Evolutionary conservation across 2,113 vertebrate species (phyloP).

Genomic region (Cariama cristata): DNA sequence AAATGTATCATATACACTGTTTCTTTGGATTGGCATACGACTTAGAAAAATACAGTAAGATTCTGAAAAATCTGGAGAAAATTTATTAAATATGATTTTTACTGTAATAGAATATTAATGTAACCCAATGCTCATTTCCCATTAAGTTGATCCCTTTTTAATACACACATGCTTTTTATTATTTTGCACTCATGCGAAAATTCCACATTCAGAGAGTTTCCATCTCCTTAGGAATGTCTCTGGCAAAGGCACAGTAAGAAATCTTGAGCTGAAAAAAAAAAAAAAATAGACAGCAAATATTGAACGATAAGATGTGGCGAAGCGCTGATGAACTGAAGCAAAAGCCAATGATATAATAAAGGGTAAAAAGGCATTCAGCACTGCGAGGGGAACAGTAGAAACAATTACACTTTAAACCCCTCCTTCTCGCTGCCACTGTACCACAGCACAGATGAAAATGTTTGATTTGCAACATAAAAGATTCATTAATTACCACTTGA

Average conservation of each 20-base stretch:
- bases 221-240: conserved; percentile 83
- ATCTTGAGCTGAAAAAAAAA: conserved; percentile 58
- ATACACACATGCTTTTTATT: conserved; percentile 90
- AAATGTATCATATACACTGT: conserved; percentile 74
- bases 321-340: conserved; percentile 36
- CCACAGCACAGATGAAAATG: conserved; percentile 76
- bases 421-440: conserved; percentile 52
- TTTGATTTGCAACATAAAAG: conserved; percentile 87
- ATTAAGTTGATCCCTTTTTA: conserved; percentile 83
- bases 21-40: conserved; percentile 78
- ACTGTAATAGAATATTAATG: conserved; percentile 88
- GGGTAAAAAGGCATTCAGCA: conserved; percentile 60
- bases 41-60: conserved; percentile 81
- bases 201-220: conserved; percentile 85
- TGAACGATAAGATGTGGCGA: conserved; percentile 26
- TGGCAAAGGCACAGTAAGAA: conserved; percentile 74
- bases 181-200: conserved; percentile 87
- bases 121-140: conserved; percentile 84
- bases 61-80: conserved; percentile 77
- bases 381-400: conserved; percentile 52
- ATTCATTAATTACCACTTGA: conserved; percentile 87
- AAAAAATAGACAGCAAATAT: conserved; percentile 53
- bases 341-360: conserved; percentile 44
- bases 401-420: conserved; percentile 74
- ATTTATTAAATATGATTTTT: conserved; percentile 88